phyloP scores from a whole-genome alignment of 2,113 vertebrate species.

The Poeciliopsis prolifica region DNA sequence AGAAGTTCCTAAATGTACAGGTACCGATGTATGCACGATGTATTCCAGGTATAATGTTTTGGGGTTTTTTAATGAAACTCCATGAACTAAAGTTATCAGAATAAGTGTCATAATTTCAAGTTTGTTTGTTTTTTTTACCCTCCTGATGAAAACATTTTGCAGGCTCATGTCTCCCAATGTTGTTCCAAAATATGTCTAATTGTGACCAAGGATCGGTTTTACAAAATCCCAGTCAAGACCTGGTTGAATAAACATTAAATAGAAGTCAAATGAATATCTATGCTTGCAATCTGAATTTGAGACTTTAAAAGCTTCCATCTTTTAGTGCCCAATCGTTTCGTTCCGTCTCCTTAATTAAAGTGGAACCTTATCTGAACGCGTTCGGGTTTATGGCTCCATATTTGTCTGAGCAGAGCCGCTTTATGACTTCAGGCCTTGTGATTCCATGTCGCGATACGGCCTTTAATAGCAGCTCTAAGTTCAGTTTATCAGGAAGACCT shows the following conservation, averaged over 20 bases:
- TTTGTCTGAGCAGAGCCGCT: neutral
- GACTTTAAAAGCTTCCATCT: neutral
- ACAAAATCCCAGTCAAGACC: too few species aligned
- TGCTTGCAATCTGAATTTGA: neutral
- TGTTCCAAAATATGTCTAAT: neutral
- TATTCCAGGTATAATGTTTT: neutral
- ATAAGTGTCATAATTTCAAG: too few species aligned
- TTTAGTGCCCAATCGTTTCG: neutral
- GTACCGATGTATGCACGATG: slow-evolving; percentile 20
- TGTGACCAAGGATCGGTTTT: too few species aligned
- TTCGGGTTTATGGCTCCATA: neutral
- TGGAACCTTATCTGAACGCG: neutral
- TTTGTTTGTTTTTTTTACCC: neutral
- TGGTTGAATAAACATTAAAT: too few species aligned
- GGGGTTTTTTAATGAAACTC: neutral
- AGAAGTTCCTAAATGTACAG: slow-evolving; percentile 68
- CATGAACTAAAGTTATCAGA: neutral
- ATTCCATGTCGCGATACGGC: neutral
- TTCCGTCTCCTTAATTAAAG: neutral
- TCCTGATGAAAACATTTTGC: neutral
- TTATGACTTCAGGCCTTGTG: neutral
- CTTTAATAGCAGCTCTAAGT: neutral
- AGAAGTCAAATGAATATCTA: too few species aligned
- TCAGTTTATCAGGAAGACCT: neutral
- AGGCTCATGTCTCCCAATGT: neutral